Base-by-base conservation (phyloP, 2,888 invertebrate genomes). In the Trachelus troglodyta region DNA sequence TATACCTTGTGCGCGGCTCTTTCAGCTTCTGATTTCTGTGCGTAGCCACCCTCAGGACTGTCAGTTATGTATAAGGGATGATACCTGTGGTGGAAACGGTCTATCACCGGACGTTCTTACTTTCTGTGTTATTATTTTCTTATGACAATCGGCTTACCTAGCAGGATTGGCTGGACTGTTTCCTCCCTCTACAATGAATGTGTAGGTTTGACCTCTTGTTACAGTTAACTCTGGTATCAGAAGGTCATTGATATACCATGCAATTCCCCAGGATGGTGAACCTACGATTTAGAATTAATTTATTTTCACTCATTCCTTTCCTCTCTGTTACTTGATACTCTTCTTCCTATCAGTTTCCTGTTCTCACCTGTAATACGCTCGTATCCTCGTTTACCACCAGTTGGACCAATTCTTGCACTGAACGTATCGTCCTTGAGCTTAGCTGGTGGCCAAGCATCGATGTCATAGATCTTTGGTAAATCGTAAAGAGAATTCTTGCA, bases 51-150 rank as follows among this genome's bases (percentile, higher is more conserved):
- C 90, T 97, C 97, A 0, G 94, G 92, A 3, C 96, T 97, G 90
- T 96, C 96, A 69, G 97, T 97, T 87, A 98, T 97, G 92, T 98
- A 98, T 90, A 98, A 95, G 15, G 98, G 98, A 92, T 98, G 98
- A 92, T 96, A 98, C 86, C 95, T 95, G 85, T 6, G 81, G 37
- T 34, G 73, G 15, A 34, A 75, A n/a, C 2, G 2, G 1, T 56
- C 73, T 34, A 56, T 56, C 23, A 56, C 2, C 23, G 9, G 23
- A 56, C 9, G 56, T 23, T 56, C 23, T 23, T 56, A 31, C 31
- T 31, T 31, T 31, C 15, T 40, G 12, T 40, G 11, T 9, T 56
- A 56, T 56, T 56, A 9, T 9, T 15, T 73, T n/a, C 33, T 31
- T 34, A 33, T 23, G 15, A 31, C 1, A 73, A 33, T 73, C 30